Evolutionary conservation across 1,140 invertebrate genomes (phyloP).

Genomic region (Drosophila ohnishii): DNA sequence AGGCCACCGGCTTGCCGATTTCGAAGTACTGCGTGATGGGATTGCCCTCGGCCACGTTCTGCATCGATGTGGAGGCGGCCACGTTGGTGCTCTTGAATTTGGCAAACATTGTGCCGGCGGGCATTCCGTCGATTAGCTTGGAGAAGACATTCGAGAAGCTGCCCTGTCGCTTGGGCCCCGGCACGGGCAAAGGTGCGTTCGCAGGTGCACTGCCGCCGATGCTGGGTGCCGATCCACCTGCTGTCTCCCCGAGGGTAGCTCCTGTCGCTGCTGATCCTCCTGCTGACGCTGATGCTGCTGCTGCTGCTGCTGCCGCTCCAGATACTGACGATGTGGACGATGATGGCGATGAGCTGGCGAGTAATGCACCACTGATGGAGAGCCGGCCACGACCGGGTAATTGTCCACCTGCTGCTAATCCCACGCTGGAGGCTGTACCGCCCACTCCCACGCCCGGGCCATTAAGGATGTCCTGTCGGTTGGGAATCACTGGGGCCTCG

Average conservation of each 20-base stretch:
- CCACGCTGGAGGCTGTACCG: constrained; percentile 14
- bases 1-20: constrained; percentile 93
- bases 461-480: constrained; percentile 32
- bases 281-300: constrained; percentile 14
- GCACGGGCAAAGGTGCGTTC: constrained; percentile 17
- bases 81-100: constrained; percentile 88
- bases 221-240: constrained; percentile 62
- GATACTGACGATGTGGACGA: constrained; percentile 4
- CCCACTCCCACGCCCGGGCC: constrained; percentile 20
- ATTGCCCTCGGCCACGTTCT: constrained; percentile 89
- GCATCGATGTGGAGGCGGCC: constrained; percentile 82
- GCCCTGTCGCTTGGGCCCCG: constrained; percentile 73
- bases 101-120: constrained; percentile 87
- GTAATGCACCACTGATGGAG: constrained; percentile 50
- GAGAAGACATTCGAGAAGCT: constrained; percentile 82
- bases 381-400: constrained; percentile 25
- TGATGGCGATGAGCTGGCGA: constrained; percentile 30
- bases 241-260: constrained; percentile 30
- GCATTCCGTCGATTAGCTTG: constrained; percentile 83
- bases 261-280: constrained; percentile 24
- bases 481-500: constrained; percentile 27
- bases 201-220: constrained; percentile 47
- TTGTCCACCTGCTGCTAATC: constrained; percentile 20
- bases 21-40: constrained; percentile 95
- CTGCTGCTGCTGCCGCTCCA: constrained; percentile 3